Conservation (phyloP, 2,797 vertebrate species). For the Capromys pilorides region DNA sequence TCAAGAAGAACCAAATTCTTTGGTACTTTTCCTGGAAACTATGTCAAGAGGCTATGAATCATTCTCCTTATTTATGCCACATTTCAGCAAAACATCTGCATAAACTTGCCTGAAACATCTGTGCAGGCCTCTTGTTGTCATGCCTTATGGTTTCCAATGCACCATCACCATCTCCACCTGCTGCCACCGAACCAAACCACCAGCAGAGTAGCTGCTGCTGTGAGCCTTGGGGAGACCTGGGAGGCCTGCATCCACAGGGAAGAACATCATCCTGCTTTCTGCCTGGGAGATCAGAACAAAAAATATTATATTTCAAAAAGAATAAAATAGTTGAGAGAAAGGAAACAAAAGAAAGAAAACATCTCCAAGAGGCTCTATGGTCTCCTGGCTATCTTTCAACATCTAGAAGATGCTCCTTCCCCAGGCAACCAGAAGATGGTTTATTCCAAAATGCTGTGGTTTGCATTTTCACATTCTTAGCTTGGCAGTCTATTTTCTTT, state of each 20-base stretch:
- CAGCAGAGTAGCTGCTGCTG: conserved; percentile 80
- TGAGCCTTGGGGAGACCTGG: conserved; percentile 65
- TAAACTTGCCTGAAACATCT: conserved; percentile 84
- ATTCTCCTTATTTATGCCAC: conserved; percentile 85
- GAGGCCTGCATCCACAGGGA: conserved; percentile 50
- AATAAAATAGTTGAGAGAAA: conserved; percentile 21
- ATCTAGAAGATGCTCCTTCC: conserved; percentile 22
- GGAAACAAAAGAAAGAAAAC: neutral
- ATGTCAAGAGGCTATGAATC: conserved; percentile 96
- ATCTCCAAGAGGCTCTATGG: conserved; percentile 37
- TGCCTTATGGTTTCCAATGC: conserved; percentile 80
- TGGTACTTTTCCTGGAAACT: conserved; percentile 99
- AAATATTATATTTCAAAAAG: conserved; percentile 46
- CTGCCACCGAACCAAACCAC: conserved; percentile 73
- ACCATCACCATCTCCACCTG: conserved; percentile 81
- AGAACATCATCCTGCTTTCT: conserved; percentile 40
- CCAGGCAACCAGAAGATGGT: conserved; percentile 70
- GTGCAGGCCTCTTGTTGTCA: conserved; percentile 81
- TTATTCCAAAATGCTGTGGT: conserved; percentile 9
- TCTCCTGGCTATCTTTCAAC: neutral
- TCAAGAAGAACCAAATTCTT: conserved; percentile 98
- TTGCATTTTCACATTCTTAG: conserved; percentile 79
- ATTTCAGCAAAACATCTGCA: conserved; percentile 84
- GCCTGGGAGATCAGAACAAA: conserved; percentile 62
- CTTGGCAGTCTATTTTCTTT: conserved; percentile 82